Evolutionary conservation across 2,113 vertebrate genomes (phyloP).

Genomic region (Stegostoma tigrinum): DNA sequence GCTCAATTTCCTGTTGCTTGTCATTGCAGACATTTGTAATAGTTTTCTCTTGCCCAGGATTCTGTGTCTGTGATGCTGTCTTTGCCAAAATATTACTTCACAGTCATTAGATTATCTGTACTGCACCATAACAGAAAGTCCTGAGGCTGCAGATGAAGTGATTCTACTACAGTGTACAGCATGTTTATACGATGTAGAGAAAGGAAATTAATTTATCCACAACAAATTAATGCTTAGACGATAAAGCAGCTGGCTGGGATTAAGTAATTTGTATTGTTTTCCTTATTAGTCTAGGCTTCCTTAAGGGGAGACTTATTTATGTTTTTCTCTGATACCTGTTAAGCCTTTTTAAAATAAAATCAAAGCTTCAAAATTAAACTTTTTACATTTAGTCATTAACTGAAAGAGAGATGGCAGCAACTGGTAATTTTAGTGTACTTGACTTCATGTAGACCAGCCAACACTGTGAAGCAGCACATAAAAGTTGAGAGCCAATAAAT

Average conservation of each 20-base stretch:
- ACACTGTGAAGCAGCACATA: not conserved
- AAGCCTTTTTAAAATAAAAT: not conserved
- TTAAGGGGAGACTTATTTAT: not conserved
- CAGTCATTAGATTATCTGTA: conserved; percentile 25
- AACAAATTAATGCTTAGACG: conserved; percentile 8
- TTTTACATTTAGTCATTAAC: not conserved
- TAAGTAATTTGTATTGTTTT: not conserved
- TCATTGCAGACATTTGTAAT: not conserved
- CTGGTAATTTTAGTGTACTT: not conserved
- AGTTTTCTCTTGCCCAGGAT: not conserved
- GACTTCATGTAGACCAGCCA: not conserved
- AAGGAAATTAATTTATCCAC: conserved; percentile 32
- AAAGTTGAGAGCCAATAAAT: not conserved
- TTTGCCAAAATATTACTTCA: not conserved
- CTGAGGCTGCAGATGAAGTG: not conserved
- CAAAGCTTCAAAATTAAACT: not conserved
- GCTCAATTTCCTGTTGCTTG: not conserved
- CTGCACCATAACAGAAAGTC: not conserved
- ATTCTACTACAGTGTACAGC: not conserved
- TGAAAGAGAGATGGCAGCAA: not conserved
- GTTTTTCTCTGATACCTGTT: not conserved
- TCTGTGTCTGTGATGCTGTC: not conserved
- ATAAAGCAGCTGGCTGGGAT: not conserved
- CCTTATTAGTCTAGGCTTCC: not conserved
- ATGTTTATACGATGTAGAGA: not conserved